Evolutionary conservation across 2,888 invertebrate genomes (phyloP), one percentile per base, ranked within the genome.

Genomic region (Corythucha ciliata): DNA sequence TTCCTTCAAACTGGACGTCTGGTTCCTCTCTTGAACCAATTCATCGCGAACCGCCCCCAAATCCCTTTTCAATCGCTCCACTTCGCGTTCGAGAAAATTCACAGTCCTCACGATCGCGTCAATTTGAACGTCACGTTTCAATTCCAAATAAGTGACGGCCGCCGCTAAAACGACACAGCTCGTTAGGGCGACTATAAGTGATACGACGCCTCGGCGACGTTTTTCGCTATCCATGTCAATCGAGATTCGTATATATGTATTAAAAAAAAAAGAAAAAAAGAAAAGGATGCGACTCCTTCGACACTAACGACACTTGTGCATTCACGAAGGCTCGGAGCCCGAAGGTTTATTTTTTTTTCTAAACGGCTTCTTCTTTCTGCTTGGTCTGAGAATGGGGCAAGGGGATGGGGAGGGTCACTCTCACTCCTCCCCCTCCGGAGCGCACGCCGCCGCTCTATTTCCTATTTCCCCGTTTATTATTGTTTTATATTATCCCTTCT

Each of bases 131-230:
- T 51, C 41, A 22, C 51, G 22, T 39, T 45, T 51, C 8, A 51
- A 26, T 45, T 51, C 51, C 21, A 51, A 37, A 14, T 51, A 51
- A 6, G 51, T 45, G 26, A 51, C 46, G 2, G 51, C 51, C 18
- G 45, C 44, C 4, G 41, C 44, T 16, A 51, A 20, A 14, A 51
- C 37, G 6, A 51, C 14, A 34, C 45, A 51, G 1, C 45, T 45
- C 18, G 33, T 45, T 12, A 37, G 26, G 1, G 51, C 51, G 18
- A 51, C 22, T 6, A 51, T 21, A 12, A 49, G 18, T 12, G 49
- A 41, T 22, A 40, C 40, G 24, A n/a, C 29, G 3, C 33, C 40
- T 14, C 20, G 41, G 12, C 49, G 40, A 27, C 42, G 27, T 41
- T 49, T 49, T 12, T 49, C 49, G 22, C 40, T 29, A 25, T 49